Conservation (phyloP, 2,113 vertebrate genomes). For the Leptocoma aspasia region DNA sequence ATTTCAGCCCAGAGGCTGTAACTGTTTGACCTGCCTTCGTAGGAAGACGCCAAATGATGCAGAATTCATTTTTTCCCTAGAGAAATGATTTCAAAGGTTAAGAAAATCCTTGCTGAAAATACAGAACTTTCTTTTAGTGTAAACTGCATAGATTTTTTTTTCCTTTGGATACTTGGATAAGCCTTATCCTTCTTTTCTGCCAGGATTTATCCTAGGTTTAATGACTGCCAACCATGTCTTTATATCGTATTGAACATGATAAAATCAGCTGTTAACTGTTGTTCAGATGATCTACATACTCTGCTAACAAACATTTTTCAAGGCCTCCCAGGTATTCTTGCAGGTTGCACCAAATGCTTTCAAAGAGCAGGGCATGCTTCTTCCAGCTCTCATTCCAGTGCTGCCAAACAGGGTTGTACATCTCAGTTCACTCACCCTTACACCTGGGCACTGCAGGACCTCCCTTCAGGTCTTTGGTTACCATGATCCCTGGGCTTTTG, state of each 20-base stretch:
- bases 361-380: background rate
- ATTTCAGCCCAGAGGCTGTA: background rate
- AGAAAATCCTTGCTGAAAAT: background rate
- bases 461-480: background rate
- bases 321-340: background rate
- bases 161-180: background rate
- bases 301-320: background rate
- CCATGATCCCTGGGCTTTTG: background rate
- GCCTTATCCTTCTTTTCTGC: background rate
- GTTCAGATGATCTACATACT: background rate
- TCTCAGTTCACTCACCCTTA: rapidly evolving
- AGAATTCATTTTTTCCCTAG: background rate
- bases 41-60: background rate
- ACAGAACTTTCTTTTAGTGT: background rate
- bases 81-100: background rate
- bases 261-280: background rate
- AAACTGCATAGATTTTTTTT: background rate
- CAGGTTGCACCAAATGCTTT: background rate
- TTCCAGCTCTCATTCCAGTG: background rate
- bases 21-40: background rate
- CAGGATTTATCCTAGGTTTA: background rate
- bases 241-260: rapidly evolving
- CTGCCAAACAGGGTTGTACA: background rate
- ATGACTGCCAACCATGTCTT: background rate
- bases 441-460: background rate